Percentiles rank a stretch among this genome's conserved stretches.
These are phyloP conservation scores for Podarcis cretensis DNA, from an alignment of 2,113 vertebrate genomes.

Conservation along the genomic window DNA sequence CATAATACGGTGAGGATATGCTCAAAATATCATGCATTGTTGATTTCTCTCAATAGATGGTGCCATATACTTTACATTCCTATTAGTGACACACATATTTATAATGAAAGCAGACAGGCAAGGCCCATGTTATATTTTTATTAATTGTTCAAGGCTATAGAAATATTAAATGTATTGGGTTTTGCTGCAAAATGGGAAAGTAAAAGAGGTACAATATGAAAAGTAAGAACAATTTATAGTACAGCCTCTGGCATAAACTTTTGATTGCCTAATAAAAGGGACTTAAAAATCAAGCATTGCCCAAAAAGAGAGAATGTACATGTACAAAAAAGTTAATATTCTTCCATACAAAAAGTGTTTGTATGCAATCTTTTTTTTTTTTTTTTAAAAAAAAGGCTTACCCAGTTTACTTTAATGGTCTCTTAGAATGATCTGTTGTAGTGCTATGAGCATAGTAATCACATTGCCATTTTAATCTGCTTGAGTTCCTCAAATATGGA, in stretches of 20 bases:
- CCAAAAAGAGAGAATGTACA: background rate
- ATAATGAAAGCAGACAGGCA: background rate
- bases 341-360: background rate
- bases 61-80: background rate
- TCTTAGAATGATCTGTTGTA: background rate
- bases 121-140: background rate
- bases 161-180: background rate
- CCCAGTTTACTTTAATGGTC: background rate
- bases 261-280: background rate
- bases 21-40: accelerated
- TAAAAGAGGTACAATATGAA: background rate
- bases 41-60: background rate
- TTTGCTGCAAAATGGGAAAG: background rate
- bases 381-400: too few species aligned
- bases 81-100: background rate
- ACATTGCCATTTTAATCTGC: background rate
- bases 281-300: background rate
- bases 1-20: accelerated
- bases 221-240: background rate
- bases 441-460: background rate
- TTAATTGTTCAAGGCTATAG: background rate
- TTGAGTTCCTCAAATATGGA: background rate
- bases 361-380: background rate
- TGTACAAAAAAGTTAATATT: background rate
- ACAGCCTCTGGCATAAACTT: background rate